Percentiles rank a stretch among this genome's conserved stretches.
Conservation (phyloP, 2,113 vertebrate genomes). For the Aepyceros melampus region DNA sequence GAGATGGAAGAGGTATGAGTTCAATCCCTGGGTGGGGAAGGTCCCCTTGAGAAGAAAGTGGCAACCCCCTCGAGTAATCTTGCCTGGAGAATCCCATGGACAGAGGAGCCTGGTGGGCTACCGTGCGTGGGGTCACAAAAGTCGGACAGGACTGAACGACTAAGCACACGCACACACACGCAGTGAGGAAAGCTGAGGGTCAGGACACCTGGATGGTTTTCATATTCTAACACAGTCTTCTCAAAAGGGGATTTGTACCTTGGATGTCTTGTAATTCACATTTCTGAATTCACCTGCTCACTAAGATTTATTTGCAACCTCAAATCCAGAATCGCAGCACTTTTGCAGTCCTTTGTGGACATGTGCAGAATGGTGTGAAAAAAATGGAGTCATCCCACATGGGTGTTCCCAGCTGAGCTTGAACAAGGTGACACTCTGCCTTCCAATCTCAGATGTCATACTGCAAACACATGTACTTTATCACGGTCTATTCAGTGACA, state of each 20-base stretch:
- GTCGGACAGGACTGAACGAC: not conserved
- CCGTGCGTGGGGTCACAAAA: not conserved
- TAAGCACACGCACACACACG: not conserved
- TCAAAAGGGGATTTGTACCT: not conserved
- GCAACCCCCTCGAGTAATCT: not conserved
- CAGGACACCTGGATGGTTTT: not conserved
- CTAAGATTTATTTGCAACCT: not conserved
- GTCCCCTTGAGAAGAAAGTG: not conserved
- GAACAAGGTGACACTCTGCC: not conserved
- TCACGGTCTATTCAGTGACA: not conserved
- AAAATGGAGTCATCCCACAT: not conserved
- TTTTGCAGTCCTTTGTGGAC: not conserved
- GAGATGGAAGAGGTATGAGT: not conserved
- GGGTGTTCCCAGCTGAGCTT: not conserved
- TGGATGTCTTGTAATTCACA: not conserved
- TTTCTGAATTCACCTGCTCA: not conserved
- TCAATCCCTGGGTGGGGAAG: not conserved
- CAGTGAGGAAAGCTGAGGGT: not conserved
- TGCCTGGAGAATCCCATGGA: not conserved
- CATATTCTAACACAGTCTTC: not conserved
- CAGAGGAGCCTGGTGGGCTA: not conserved
- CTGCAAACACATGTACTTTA: not conserved
- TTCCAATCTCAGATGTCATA: not conserved
- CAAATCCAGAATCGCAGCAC: not conserved
- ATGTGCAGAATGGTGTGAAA: not conserved